These are phyloP conservation scores for Zosterops lateralis DNA, from an alignment of 2,113 vertebrate genomes.

Conservation along the genomic window DNA sequence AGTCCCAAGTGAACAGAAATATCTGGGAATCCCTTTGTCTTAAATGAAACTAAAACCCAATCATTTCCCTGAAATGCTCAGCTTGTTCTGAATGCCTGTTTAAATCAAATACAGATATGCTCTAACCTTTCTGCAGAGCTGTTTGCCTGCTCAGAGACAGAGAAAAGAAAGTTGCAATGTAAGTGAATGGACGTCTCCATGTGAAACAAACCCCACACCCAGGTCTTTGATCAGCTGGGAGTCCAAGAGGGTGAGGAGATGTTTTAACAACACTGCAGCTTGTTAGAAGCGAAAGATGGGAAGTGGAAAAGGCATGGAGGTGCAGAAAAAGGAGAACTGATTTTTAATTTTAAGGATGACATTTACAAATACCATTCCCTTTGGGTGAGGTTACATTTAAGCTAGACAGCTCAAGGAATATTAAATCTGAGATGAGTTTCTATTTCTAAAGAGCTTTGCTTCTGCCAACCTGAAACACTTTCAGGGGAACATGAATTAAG, in stretches of 20 bases:
- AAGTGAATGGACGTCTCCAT: background rate
- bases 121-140: background rate
- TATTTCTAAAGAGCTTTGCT: slow-evolving; percentile 4
- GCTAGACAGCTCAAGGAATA: background rate
- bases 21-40: background rate
- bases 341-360: slow-evolving; percentile 40
- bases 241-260: background rate
- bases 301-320: background rate
- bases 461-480: background rate
- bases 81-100: background rate
- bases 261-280: background rate
- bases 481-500: background rate
- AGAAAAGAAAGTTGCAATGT: background rate
- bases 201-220: background rate
- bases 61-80: background rate
- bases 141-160: background rate
- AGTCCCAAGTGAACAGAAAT: background rate
- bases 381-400: background rate
- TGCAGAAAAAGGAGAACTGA: background rate
- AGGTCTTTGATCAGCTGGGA: background rate
- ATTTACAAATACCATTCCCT: slow-evolving; percentile 42
- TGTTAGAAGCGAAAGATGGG: background rate
- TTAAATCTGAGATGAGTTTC: slow-evolving; percentile 1
- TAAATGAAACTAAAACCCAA: background rate
- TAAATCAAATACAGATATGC: slow-evolving; percentile 24